Base-by-base conservation (phyloP, 2,888 invertebrate genomes). In the Eupeodes luniger region DNA sequence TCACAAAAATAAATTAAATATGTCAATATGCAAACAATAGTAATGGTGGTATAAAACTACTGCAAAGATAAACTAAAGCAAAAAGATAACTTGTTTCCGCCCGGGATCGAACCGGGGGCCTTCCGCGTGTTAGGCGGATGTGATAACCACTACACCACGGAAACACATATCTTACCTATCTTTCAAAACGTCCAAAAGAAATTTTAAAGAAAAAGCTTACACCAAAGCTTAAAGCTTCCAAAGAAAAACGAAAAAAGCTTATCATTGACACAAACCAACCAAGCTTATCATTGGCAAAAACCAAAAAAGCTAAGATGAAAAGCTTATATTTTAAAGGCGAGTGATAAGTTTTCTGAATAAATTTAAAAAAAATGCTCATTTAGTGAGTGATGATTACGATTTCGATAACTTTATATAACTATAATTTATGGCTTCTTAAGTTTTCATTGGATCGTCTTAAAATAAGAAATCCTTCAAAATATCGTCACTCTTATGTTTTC, bases 41-140 rank as follows among this genome's bases (percentile, higher is more conserved):
- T 27, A 27, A 27, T 27, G 27, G 27, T 27, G 27, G 27, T 9
- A 40, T 40, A 40, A 40, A 51, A 51, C 14, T 51, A 14, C 0
- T 14, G 5, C 7, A 19, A 14, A 7, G 2, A 27, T 47, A 53
- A 27, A 69, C 14, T 14, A 2, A 19, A 36, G 12, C 5, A 61
- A 74, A 79, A 70, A 51, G 36, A 0, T 57, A n/a, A 49, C 1
- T n/a, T 92, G 92, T 92, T 92, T 92, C 92, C 92, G 93, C 93
- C 93, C 93, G 93, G 94, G 93, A 92, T 93, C 93, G 94, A 94
- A 94, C 94, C 94, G 94, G 93, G 94, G 94, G 93, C 94, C 94
- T 93, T 93, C 93, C 93, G 94, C 94, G 94, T 93, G 94, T 93
- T 92, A 93, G 94, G 94, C 93, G 93, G 93, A 93, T 93, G 93